These are phyloP conservation scores for Lophius americanus DNA, from an alignment of 2,797 vertebrate species.

Conservation along the genomic window DNA sequence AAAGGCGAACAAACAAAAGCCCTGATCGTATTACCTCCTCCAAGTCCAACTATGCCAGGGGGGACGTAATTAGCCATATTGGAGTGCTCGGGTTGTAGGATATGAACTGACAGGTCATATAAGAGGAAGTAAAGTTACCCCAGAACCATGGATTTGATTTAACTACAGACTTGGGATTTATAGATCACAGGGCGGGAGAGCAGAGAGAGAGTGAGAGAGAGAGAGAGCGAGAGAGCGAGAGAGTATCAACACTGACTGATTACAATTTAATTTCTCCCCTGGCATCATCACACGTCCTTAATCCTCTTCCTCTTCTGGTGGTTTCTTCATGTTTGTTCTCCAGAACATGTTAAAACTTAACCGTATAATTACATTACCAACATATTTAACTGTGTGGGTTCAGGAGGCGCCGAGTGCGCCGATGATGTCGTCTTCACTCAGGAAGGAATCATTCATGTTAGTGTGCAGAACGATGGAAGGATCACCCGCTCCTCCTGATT, in stretches of 20 bases:
- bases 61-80: constrained; percentile 37
- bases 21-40: too few relatives aligned
- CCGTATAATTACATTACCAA: constrained; percentile 34
- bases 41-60: neutral
- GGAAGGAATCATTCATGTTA: constrained; percentile 18
- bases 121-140: constrained; percentile 34
- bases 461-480: constrained; percentile 1
- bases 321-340: constrained; percentile 24
- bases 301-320: constrained; percentile 12
- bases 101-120: constrained; percentile 34
- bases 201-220: too few relatives aligned
- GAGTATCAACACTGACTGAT: constrained; percentile 15
- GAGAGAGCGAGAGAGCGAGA: too few relatives aligned
- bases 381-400: constrained; percentile 11
- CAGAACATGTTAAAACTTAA: constrained; percentile 20
- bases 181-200: constrained; percentile 43
- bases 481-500: constrained; percentile 7
- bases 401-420: neutral
- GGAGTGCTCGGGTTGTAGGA: constrained; percentile 34
- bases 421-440: constrained; percentile 16
- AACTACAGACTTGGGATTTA: constrained; percentile 55
- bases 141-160: constrained; percentile 51
- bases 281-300: constrained; percentile 16
- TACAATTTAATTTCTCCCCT: constrained; percentile 34
- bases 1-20: too few relatives aligned